A percentile compares a stretch with the other conserved stretches of the same genome.
These are phyloP conservation scores for Melanaphis sacchari DNA, from an alignment of 1,140 invertebrate genomes.

Conservation along the genomic window DNA sequence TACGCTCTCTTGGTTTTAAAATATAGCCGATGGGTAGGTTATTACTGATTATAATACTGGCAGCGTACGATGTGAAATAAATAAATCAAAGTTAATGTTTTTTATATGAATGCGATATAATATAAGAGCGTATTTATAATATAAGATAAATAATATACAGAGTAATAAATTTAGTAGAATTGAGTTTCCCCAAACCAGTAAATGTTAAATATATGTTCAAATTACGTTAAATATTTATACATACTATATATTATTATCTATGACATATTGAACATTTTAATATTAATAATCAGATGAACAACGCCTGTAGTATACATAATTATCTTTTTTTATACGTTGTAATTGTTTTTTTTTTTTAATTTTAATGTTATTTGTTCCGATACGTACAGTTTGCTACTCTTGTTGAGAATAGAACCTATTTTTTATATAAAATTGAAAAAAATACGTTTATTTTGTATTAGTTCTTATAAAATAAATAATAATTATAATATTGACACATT, in stretches of 20 bases:
- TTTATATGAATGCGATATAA: background rate
- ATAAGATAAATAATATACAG: background rate
- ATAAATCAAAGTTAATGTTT: conserved; percentile 35
- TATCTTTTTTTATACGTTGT: background rate
- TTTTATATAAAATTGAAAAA: background rate
- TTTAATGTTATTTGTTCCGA: background rate
- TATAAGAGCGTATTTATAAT: background rate
- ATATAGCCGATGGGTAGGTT: conserved; percentile 20
- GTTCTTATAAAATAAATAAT: no score
- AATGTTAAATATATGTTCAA: background rate
- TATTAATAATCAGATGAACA: background rate
- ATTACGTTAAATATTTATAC: conserved; percentile 25
- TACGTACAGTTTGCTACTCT: background rate
- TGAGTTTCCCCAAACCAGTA: background rate
- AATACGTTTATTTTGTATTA: no score
- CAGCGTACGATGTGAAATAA: conserved; percentile 15
- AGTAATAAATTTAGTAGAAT: background rate
- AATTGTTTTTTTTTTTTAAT: background rate
- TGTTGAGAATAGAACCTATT: no score
- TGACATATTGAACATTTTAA: background rate
- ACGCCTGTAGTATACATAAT: background rate
- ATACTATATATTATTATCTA: background rate
- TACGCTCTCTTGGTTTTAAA: background rate
- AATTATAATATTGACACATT: no score
- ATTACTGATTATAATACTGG: background rate